Conservation (phyloP, 2,888 invertebrate species). For the Macaria liturata region DNA sequence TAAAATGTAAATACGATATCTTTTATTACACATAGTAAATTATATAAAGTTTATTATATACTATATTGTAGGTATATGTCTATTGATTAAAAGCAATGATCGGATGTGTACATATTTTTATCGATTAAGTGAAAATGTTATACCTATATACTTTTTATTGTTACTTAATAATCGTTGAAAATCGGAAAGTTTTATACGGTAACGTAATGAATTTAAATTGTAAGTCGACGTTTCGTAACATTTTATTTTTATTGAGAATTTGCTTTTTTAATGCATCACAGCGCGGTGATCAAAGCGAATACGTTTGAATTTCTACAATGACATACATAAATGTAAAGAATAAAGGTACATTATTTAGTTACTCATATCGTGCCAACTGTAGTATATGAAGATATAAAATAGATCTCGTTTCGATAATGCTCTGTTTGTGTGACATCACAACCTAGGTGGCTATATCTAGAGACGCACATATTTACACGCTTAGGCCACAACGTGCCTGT, state of each 20-base stretch:
- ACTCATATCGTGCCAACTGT: slow-evolving; percentile 45
- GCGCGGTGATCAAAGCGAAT: slow-evolving; percentile 39
- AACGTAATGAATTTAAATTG: slow-evolving; percentile 46
- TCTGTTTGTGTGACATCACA: slow-evolving; percentile 8
- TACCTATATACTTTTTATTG: slow-evolving; percentile 53
- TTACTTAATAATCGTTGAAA: slow-evolving; percentile 73
- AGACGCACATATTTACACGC: slow-evolving; percentile 39
- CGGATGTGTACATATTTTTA: slow-evolving; percentile 71
- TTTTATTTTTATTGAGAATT: slow-evolving; percentile 34
- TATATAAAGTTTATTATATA: slow-evolving; percentile 52
- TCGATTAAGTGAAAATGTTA: slow-evolving; percentile 53
- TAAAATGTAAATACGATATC: slow-evolving; percentile 64
- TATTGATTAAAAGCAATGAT: slow-evolving; percentile 71
- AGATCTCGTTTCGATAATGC: slow-evolving; percentile 28
- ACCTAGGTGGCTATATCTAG: slow-evolving; percentile 34
- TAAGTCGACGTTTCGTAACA: slow-evolving; percentile 39
- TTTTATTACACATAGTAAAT: slow-evolving; percentile 50
- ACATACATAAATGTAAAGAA: slow-evolving; percentile 2
- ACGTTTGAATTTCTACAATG: slow-evolving; percentile 3
- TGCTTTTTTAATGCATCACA: slow-evolving; percentile 40
- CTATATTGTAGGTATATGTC: slow-evolving; percentile 42
- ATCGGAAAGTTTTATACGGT: slow-evolving; percentile 63
- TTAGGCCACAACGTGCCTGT: slow-evolving; percentile 33
- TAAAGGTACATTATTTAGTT: slow-evolving; percentile 19
- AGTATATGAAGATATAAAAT: slow-evolving; percentile 33